Percentiles rank a stretch among this genome's conserved stretches.
Conservation (phyloP, 2,113 vertebrate genomes). For the Atractosteus spatula region DNA sequence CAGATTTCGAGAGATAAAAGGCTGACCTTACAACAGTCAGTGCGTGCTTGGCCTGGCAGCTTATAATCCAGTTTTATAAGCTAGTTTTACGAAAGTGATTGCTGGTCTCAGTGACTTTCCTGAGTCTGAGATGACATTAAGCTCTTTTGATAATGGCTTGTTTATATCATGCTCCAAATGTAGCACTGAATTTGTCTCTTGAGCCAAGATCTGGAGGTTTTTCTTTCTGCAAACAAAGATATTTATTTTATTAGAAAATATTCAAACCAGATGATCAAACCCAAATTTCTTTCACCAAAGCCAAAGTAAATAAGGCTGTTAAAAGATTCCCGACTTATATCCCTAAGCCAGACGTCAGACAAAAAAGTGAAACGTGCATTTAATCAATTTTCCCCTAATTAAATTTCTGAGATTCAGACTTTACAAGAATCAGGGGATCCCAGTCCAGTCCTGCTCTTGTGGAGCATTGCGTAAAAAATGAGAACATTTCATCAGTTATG, state of each 20-base stretch:
- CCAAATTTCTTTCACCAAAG: slow-evolving; percentile 45
- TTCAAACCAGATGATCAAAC: slow-evolving; percentile 68
- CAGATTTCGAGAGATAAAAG: slow-evolving; percentile 13
- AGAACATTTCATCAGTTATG: slow-evolving; percentile 6
- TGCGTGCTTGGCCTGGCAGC: neutral
- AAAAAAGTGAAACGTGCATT: slow-evolving; percentile 28
- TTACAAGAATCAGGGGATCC: slow-evolving; percentile 28
- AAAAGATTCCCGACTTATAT: slow-evolving; percentile 56
- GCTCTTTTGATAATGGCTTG: slow-evolving; percentile 37
- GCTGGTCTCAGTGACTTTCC: slow-evolving; percentile 17
- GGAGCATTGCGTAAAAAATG: neutral
- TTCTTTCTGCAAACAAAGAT: slow-evolving; percentile 66
- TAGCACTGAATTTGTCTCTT: slow-evolving; percentile 30
- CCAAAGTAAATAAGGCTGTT: slow-evolving; percentile 70
- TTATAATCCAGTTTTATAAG: slow-evolving; percentile 25
- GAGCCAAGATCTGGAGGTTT: slow-evolving; percentile 51
- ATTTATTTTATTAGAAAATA: slow-evolving; percentile 76
- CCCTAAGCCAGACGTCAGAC: slow-evolving; percentile 46
- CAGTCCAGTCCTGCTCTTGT: slow-evolving; percentile 8
- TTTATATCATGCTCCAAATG: slow-evolving; percentile 47
- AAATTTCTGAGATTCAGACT: slow-evolving; percentile 39
- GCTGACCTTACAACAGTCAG: neutral
- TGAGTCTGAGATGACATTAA: slow-evolving; percentile 18
- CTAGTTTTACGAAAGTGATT: slow-evolving; percentile 13
- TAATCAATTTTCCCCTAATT: slow-evolving; percentile 42